phyloP scores from a whole-genome alignment of 2,797 vertebrate species.

The Picus viridis region DNA sequence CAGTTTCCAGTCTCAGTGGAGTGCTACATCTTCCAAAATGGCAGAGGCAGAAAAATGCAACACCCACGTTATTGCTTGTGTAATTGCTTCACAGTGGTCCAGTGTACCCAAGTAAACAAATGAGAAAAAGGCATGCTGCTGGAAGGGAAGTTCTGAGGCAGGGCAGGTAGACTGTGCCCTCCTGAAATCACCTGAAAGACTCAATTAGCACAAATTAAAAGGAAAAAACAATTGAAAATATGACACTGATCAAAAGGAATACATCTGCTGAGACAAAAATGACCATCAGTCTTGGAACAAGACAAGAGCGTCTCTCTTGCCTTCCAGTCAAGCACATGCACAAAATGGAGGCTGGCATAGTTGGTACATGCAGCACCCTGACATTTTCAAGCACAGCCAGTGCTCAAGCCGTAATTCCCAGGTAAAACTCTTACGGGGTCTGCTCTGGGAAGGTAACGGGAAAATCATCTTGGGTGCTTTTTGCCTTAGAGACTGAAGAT shows the following conservation, averaged over 20 bases:
- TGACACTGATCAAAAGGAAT: background rate
- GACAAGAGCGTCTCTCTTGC: background rate
- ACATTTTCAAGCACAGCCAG: background rate
- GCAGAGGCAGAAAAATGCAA: background rate
- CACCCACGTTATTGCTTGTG: background rate
- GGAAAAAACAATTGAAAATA: background rate
- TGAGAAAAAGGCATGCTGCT: background rate
- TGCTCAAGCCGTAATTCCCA: background rate
- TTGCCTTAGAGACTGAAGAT: background rate
- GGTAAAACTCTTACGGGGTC: background rate
- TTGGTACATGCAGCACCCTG: background rate
- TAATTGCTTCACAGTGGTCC: slow-evolving; percentile 32
- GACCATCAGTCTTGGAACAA: background rate
- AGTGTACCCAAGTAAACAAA: background rate
- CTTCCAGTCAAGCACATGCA: background rate
- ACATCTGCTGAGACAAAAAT: background rate
- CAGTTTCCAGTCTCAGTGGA: background rate
- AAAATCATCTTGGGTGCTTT: slow-evolving; percentile 13
- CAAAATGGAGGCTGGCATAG: background rate
- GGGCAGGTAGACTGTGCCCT: background rate
- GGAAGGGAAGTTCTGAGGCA: slow-evolving; percentile 11
- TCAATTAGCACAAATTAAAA: background rate
- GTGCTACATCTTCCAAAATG: background rate
- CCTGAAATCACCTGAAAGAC: background rate
- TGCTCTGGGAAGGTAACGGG: background rate